A percentile compares a stretch with the other conserved stretches of the same genome.
These are phyloP conservation scores for Philantomba maxwellii DNA, from an alignment of 2,113 vertebrate genomes.

Conservation along the genomic window DNA sequence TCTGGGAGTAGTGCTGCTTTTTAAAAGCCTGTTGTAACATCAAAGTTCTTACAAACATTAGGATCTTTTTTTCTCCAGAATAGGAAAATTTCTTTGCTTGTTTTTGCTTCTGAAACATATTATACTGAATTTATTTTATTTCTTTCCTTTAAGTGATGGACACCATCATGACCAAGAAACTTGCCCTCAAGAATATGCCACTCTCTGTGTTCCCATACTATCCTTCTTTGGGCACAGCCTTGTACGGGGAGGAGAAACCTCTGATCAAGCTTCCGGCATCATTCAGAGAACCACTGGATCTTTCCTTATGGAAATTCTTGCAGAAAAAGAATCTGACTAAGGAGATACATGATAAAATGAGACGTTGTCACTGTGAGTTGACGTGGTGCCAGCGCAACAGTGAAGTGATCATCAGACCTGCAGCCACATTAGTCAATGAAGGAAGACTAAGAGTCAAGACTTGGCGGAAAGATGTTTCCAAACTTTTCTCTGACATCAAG, in stretches of 20 bases:
- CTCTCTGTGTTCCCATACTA: conserved; percentile 88
- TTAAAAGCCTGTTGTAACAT: neutral
- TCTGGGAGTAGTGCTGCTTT: neutral
- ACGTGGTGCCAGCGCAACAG: conserved; percentile 65
- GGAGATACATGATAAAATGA: conserved; percentile 76
- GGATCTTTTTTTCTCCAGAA: neutral
- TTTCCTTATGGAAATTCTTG: conserved; percentile 80
- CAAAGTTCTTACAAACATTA: neutral
- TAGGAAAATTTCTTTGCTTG: neutral
- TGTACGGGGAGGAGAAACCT: conserved; percentile 87
- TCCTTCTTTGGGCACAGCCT: conserved; percentile 79
- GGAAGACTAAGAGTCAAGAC: conserved; percentile 74
- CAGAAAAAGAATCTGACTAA: conserved; percentile 62
- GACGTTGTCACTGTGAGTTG: conserved; percentile 74
- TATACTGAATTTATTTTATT: conserved; percentile 25
- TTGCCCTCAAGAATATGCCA: conserved; percentile 73
- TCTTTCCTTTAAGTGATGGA: conserved; percentile 79
- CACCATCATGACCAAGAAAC: conserved; percentile 77
- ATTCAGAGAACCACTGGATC: conserved; percentile 74
- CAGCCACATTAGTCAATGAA: conserved; percentile 70
- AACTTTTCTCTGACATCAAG: conserved; percentile 70
- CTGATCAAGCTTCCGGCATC: conserved; percentile 81
- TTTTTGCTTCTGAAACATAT: neutral
- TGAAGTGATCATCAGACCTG: conserved; percentile 78
- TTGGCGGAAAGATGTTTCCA: conserved; percentile 79